A percentile compares a stretch with the other conserved stretches of the same genome.
Evolutionary conservation across 2,113 vertebrate genomes (phyloP).

Genomic region (Tachuris rubrigastra): DNA sequence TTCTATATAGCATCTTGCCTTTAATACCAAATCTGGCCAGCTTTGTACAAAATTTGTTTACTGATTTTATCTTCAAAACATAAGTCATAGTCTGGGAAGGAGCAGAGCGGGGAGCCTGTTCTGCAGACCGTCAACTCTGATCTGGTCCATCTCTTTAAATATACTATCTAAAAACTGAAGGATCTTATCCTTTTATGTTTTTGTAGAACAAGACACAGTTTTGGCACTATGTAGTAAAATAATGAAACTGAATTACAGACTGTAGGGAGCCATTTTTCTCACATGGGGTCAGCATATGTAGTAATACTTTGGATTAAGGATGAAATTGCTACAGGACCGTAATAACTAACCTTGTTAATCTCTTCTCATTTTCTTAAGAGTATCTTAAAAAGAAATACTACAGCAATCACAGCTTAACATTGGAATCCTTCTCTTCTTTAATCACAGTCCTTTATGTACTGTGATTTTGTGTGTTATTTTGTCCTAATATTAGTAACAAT

Average conservation of each 20-base stretch:
- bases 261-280: not conserved
- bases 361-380: constrained; percentile 22
- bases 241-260: not conserved
- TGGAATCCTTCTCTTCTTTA: not conserved
- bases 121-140: not conserved
- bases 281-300: not conserved
- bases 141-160: not conserved
- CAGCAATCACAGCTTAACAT: not conserved
- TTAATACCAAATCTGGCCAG: constrained; percentile 11
- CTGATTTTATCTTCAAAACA: constrained; percentile 38
- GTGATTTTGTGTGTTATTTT: not conserved
- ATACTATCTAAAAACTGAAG: not conserved
- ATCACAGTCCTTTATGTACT: not conserved
- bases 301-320: constrained; percentile 20
- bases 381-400: not conserved
- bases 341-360: constrained; percentile 39
- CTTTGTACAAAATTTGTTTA: constrained; percentile 20
- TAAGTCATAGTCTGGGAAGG: not conserved
- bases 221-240: not conserved
- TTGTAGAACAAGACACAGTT: not conserved
- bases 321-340: not conserved
- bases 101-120: not conserved
- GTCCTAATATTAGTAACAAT: not conserved
- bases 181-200: not conserved
- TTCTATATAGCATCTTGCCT: not conserved